phyloP scores from a whole-genome alignment of 2,113 vertebrate species.

The Dasypus novemcinctus region DNA sequence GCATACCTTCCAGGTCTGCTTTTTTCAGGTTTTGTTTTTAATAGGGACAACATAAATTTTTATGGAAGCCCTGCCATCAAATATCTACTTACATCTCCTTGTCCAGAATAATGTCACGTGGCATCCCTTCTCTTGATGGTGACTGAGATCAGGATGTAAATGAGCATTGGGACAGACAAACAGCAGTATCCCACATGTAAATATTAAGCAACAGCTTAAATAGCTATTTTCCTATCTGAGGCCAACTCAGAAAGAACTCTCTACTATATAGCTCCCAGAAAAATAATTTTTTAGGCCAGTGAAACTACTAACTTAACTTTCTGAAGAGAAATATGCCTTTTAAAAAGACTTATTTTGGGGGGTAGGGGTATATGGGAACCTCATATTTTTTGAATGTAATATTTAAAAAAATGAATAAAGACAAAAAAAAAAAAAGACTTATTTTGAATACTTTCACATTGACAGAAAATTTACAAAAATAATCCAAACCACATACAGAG shows the following conservation, averaged over 20 bases:
- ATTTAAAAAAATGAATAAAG: no score
- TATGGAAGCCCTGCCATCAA: not conserved
- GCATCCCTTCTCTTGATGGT: not conserved
- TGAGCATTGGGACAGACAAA: not conserved
- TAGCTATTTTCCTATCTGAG: not conserved
- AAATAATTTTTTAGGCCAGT: not conserved
- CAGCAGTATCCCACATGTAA: accelerated
- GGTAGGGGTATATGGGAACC: no score
- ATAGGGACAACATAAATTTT: not conserved
- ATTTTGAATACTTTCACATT: no score
- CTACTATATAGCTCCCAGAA: not conserved
- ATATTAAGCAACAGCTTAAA: not conserved
- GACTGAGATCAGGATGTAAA: not conserved
- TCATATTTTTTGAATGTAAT: no score
- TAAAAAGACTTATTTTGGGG: no score
- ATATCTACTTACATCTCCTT: not conserved
- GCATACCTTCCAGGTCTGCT: not conserved
- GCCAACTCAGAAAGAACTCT: not conserved
- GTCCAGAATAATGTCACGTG: not conserved
- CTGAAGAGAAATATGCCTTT: not conserved
- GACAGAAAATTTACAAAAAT: no score
- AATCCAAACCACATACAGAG: no score
- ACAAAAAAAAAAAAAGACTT: no score
- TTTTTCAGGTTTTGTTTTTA: not conserved
- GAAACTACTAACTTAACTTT: not conserved